phyloP scores from a whole-genome alignment of 2,797 vertebrate genomes.

The Labroides dimidiatus region DNA sequence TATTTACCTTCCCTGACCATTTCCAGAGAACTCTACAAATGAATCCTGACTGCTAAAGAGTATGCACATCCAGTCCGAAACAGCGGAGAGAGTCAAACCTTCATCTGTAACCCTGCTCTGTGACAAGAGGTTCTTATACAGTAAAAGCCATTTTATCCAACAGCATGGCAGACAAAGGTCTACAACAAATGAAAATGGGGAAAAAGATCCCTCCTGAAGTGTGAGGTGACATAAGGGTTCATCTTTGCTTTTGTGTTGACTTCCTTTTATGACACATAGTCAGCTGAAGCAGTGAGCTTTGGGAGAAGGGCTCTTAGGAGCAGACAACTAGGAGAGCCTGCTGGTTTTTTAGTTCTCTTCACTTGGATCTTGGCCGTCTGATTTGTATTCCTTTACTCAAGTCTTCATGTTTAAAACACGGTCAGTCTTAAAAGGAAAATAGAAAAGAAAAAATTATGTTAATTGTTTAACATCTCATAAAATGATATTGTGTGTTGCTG shows the following conservation, averaged over 20 bases:
- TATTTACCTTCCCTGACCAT: constrained; percentile 60
- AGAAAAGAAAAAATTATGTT: constrained; percentile 30
- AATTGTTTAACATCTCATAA: not conserved
- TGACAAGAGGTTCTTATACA: constrained; percentile 19
- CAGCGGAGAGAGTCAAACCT: constrained; percentile 24
- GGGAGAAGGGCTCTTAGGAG: constrained; percentile 14
- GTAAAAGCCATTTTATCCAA: constrained; percentile 35
- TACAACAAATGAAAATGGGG: constrained; percentile 79
- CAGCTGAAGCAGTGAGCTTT: constrained; percentile 30
- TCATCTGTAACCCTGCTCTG: constrained; percentile 14
- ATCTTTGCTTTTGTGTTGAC: constrained; percentile 64
- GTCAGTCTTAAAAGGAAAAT: constrained; percentile 49
- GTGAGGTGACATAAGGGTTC: constrained; percentile 77
- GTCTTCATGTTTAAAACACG: constrained; percentile 13
- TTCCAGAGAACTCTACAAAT: constrained; percentile 30
- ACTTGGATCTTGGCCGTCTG: constrained; percentile 4
- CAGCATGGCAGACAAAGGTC: constrained; percentile 22
- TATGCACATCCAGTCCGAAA: constrained; percentile 34
- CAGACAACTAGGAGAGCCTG: constrained; percentile 31
- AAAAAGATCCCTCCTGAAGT: constrained; percentile 80
- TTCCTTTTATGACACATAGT: constrained; percentile 54
- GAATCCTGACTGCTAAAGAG: constrained; percentile 25
- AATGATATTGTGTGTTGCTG: not conserved
- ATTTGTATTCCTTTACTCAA: constrained; percentile 25
- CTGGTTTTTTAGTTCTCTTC: constrained; percentile 26